Base-by-base conservation (phyloP, 1,140 invertebrate genomes). In the Euura lappo region DNA sequence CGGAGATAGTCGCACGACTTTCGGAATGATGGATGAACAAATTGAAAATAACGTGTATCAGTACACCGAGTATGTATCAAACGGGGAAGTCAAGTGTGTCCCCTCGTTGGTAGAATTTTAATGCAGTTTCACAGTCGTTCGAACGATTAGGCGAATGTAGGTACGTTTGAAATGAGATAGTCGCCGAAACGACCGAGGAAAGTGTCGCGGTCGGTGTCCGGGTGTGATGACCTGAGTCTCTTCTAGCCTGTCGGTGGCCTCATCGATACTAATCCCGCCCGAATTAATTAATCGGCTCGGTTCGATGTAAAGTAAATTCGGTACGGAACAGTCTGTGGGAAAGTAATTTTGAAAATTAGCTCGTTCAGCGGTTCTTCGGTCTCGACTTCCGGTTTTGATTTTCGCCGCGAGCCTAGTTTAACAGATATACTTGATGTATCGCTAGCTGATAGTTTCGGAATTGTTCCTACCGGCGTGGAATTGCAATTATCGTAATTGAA, bases 101-200 rank as follows among this genome's bases (percentile, higher is more conserved):
- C 13, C 51, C 51, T 60, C 2, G 3, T 3, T 6, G 51, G 5
- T 8, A 60, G 51, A 60, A 60, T 60, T 60, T 60, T 6, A 60
- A 60, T 60, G 51, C 51, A 60, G 51, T 60, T 60, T 60, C 13
- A 60, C 51, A 60, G 4, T 60, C 51, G 28, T 28, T 60, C 51
- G 28, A n/a, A 60, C 51, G 51, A 60, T 60, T 60, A 60, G 51
- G 51, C 51, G 51, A 60, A 60, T 60, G 51, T 60, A 60, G 51
- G 51, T 60, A 3, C 13, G 13, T 60, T 60, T 60, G 10, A 6
- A 3, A 60, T 60, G 13, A 60, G 51, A 60, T 60, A 0, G 51
- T n/a, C 51, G 51, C 13, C 8, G 51, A 60, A 60, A 60, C 2
- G 3, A 4, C 51, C 51, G 13, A 60, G 8, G 51, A n/a, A 60